phyloP scores from a whole-genome alignment of 2,113 vertebrate genomes.

The Amazona vittata region DNA sequence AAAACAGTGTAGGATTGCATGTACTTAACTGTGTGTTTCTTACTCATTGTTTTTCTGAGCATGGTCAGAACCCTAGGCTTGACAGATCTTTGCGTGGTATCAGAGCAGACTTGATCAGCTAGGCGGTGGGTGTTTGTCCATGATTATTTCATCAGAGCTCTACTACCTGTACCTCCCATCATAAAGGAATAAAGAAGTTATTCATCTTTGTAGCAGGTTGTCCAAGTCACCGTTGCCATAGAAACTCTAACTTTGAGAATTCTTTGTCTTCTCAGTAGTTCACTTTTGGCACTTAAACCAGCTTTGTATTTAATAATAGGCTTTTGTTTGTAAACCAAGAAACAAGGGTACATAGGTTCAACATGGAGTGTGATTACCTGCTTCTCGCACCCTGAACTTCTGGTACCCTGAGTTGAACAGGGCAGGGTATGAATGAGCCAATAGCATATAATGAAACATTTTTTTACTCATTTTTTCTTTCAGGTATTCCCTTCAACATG shows the following conservation, averaged over 20 bases:
- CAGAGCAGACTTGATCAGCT: background rate
- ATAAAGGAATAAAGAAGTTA: background rate
- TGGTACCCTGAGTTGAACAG: background rate
- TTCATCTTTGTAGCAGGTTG: background rate
- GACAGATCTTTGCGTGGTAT: background rate
- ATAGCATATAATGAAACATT: background rate
- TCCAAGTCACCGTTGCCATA: background rate
- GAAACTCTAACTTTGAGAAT: background rate
- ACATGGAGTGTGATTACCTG: background rate
- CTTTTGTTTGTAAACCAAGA: background rate
- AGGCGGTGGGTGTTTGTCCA: background rate
- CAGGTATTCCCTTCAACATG: conserved; percentile 5
- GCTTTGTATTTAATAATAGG: background rate
- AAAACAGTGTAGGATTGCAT: background rate
- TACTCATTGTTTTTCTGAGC: background rate
- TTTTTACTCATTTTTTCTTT: conserved; percentile 1
- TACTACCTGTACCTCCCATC: background rate
- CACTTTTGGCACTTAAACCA: background rate
- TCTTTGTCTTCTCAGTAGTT: background rate
- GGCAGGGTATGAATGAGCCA: background rate
- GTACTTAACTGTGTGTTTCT: background rate
- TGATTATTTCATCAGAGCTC: background rate
- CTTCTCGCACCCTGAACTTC: background rate
- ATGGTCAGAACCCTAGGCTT: background rate
- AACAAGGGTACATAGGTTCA: background rate